Conservation (phyloP, 2,888 invertebrate species). For the Mythimna albipuncta region DNA sequence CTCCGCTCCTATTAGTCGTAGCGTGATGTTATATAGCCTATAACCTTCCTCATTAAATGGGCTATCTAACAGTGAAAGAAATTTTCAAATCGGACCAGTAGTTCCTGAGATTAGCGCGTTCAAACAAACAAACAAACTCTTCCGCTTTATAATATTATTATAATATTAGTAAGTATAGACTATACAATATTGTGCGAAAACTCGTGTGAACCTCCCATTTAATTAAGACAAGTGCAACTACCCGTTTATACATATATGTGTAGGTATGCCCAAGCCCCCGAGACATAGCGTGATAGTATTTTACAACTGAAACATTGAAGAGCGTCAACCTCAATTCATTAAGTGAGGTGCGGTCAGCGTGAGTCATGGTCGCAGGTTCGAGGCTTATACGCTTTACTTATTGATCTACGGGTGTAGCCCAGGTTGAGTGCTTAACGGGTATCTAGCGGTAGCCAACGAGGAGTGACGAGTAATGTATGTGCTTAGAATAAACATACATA, state of each 20-base stretch:
- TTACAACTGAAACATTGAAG: conserved; percentile 59
- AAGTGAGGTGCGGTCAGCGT: conserved; percentile 66
- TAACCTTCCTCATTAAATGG: too few species aligned
- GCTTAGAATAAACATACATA: conserved; percentile 15
- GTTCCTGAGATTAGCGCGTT: too few species aligned
- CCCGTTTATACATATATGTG: neutral
- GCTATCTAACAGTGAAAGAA: too few species aligned
- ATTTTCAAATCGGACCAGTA: too few species aligned
- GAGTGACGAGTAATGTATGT: neutral
- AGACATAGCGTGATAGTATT: conserved; percentile 42
- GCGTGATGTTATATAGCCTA: too few species aligned
- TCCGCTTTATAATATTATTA: too few species aligned
- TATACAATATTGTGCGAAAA: too few species aligned
- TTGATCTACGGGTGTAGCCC: conserved; percentile 42
- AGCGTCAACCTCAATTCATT: conserved; percentile 66
- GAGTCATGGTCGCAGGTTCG: conserved; percentile 58
- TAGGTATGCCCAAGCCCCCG: conserved; percentile 9
- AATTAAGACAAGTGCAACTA: conserved; percentile 17
- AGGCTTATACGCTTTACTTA: conserved; percentile 38
- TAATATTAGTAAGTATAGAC: too few species aligned
- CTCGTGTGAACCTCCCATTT: conserved; percentile 8
- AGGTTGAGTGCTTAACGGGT: conserved; percentile 29
- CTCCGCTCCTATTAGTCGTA: too few species aligned
- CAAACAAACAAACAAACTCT: too few species aligned
- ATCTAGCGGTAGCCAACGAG: neutral